Evolutionary conservation across 1,140 invertebrate genomes (phyloP).

Genomic region (Eciton burchellii): DNA sequence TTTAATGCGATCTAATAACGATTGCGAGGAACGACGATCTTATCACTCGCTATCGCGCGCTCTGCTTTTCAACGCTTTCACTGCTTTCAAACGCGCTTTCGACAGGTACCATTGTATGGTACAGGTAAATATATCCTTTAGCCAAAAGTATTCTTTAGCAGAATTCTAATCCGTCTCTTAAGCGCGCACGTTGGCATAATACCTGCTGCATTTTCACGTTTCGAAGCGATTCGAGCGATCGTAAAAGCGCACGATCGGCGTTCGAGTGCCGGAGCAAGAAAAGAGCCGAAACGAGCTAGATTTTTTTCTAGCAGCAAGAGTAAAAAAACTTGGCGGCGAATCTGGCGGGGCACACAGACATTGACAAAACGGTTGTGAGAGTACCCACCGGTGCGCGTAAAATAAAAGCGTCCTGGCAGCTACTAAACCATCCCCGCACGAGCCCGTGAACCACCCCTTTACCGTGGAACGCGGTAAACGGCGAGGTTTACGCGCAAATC

Average conservation of each 20-base stretch:
- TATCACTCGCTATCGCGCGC: not conserved
- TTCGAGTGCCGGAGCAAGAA: not conserved
- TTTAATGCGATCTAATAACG: not conserved
- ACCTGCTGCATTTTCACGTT: not conserved
- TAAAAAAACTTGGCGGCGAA: slow-evolving; percentile 45
- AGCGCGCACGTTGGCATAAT: not conserved
- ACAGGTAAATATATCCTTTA: too few species aligned
- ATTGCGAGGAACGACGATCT: not conserved
- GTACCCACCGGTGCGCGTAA: slow-evolving; percentile 22
- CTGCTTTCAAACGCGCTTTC: too few species aligned
- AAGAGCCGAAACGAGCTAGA: not conserved
- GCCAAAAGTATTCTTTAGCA: not conserved
- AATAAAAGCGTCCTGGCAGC: slow-evolving; percentile 60
- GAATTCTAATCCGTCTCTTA: not conserved
- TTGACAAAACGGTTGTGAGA: slow-evolving; percentile 34
- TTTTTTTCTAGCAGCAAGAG: slow-evolving; percentile 33
- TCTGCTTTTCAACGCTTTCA: too few species aligned
- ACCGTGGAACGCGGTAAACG: slow-evolving; percentile 53
- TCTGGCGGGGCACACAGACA: slow-evolving; percentile 11
- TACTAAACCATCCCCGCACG: slow-evolving; percentile 49
- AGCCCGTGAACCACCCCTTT: slow-evolving; percentile 4
- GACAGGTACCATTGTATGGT: too few species aligned
- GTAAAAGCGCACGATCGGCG: not conserved
- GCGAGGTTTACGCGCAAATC: slow-evolving; percentile 62
- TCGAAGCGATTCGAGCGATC: not conserved